Conservation (phyloP, 2,113 vertebrate genomes). For the Trogon melanurus region DNA sequence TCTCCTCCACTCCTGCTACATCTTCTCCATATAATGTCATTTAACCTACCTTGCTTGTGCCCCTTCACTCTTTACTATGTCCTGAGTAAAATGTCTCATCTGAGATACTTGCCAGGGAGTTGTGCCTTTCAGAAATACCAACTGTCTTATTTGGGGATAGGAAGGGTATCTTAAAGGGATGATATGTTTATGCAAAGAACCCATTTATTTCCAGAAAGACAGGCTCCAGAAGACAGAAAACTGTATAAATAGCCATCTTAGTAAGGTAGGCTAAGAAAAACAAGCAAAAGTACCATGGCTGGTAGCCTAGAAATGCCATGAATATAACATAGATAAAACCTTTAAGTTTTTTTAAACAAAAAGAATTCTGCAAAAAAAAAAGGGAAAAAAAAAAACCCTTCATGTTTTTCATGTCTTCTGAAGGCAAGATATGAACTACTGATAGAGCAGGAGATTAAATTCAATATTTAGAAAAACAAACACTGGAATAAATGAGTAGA, state of each 20-base stretch:
- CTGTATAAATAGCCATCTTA: background rate
- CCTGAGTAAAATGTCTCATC: background rate
- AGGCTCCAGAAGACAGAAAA: background rate
- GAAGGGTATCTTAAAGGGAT: background rate
- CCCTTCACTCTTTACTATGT: background rate
- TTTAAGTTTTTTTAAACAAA: background rate
- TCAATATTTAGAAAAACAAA: background rate
- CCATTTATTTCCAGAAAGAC: background rate
- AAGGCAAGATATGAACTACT: background rate
- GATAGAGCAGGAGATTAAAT: background rate
- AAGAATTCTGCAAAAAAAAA: background rate
- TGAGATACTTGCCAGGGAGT: background rate
- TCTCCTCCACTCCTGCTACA: background rate
- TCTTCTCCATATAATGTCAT: background rate
- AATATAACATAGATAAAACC: background rate
- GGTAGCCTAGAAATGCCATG: background rate
- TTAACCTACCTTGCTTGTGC: background rate
- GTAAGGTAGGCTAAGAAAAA: background rate
- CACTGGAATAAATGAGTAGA: background rate
- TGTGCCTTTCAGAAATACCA: background rate
- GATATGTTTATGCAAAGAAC: rapidly evolving
- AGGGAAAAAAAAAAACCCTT: background rate
- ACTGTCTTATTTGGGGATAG: background rate
- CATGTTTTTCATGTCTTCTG: background rate
- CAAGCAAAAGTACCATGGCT: rapidly evolving